Evolutionary conservation across 2,888 invertebrate genomes (phyloP).

Genomic region (Epirrita christyi): DNA sequence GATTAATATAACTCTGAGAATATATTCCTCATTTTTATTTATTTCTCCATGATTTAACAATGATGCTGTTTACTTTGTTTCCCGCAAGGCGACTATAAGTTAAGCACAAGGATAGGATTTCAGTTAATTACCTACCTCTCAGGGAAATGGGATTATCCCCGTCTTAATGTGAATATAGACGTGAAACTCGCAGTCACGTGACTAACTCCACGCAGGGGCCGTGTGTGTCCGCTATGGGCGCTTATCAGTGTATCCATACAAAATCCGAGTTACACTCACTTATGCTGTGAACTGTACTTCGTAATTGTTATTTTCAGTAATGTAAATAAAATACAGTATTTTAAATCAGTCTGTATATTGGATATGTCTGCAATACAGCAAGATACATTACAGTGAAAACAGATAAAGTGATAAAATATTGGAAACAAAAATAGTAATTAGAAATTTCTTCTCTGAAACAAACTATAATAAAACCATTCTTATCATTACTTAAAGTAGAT

Average conservation of each 20-base stretch:
- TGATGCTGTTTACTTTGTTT: too few relatives aligned
- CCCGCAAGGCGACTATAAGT: too few relatives aligned
- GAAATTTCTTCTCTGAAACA: constrained; percentile 83
- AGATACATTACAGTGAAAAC: constrained; percentile 84
- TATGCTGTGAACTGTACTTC: too few relatives aligned
- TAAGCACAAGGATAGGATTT: too few relatives aligned
- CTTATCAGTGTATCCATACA: too few relatives aligned
- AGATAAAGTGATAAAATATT: constrained; percentile 84
- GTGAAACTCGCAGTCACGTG: too few relatives aligned
- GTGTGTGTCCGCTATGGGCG: too few relatives aligned
- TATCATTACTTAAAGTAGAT: constrained; percentile 80
- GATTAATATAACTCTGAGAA: constrained; percentile 32
- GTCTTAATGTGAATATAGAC: too few relatives aligned
- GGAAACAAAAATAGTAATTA: constrained; percentile 84
- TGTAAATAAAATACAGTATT: constrained; percentile 53
- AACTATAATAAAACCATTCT: constrained; percentile 83
- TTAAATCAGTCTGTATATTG: constrained; percentile 86
- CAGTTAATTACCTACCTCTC: too few relatives aligned
- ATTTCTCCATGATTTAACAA: constrained; percentile 3
- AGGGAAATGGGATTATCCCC: too few relatives aligned
- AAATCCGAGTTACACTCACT: too few relatives aligned
- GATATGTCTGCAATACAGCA: constrained; percentile 86
- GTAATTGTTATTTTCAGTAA: background rate
- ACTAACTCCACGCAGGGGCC: too few relatives aligned
- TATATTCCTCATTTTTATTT: constrained; percentile 3